A percentile compares a stretch with the other conserved stretches of the same genome.
Conservation (phyloP, 2,797 vertebrate species). For the Steatocranus sp. region DNA sequence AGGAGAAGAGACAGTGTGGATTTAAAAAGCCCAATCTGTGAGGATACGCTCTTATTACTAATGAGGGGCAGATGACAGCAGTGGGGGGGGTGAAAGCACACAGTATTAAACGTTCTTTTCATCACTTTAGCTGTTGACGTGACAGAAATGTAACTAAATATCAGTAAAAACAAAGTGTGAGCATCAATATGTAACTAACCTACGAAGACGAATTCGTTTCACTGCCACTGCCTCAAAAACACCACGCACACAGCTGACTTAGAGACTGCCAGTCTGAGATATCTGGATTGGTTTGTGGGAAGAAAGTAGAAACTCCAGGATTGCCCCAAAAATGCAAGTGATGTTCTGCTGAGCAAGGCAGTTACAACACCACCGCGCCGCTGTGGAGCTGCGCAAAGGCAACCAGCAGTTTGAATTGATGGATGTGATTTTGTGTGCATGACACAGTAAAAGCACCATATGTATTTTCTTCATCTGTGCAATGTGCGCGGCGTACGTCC, state of each 20-base stretch:
- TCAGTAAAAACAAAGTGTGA: neutral
- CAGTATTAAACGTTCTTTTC: neutral
- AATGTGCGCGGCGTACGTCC: neutral
- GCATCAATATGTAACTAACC: neutral
- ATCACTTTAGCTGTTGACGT: neutral
- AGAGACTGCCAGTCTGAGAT: neutral
- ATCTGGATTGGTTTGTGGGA: neutral
- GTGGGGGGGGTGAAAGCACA: neutral
- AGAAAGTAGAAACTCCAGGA: neutral
- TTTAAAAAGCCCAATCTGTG: neutral
- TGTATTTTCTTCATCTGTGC: neutral
- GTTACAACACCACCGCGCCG: neutral
- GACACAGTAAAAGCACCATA: neutral
- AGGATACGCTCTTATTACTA: neutral
- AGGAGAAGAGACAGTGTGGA: slow-evolving; percentile 3
- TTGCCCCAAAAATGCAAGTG: neutral
- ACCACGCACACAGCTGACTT: neutral
- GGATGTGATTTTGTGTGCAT: neutral
- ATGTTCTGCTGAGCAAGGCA: neutral
- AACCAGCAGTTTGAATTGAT: neutral
- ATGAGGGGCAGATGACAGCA: neutral
- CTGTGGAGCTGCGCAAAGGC: neutral
- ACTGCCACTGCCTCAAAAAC: neutral
- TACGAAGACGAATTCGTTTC: neutral
- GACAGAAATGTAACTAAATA: neutral